Evolutionary conservation across 2,888 invertebrate species (phyloP).

Genomic region (Drepanosiphum platanoidis): DNA sequence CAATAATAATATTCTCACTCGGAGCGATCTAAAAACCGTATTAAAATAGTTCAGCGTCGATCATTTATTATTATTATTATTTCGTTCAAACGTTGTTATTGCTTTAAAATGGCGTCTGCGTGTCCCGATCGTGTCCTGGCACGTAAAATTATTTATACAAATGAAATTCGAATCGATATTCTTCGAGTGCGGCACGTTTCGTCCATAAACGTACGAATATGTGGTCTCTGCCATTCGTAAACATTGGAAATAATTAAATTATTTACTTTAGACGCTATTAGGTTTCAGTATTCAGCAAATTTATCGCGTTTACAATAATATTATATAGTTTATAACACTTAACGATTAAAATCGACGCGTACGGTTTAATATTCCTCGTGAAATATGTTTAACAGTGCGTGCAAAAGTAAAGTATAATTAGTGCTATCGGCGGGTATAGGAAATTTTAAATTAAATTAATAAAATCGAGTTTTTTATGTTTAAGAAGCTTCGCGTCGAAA

Average conservation of each 20-base stretch:
- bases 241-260: constrained; percentile 7
- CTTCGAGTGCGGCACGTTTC: background rate
- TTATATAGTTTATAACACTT: too few relatives aligned
- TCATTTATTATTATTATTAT: constrained; percentile 1
- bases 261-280: background rate
- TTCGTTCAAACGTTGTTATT: background rate
- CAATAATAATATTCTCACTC: background rate
- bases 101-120: background rate
- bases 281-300: too few relatives aligned
- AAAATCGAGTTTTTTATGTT: background rate
- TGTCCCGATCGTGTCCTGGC: background rate
- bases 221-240: background rate
- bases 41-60: background rate
- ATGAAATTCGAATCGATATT: background rate
- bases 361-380: too few relatives aligned
- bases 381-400: too few relatives aligned
- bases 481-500: background rate
- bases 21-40: background rate
- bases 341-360: too few relatives aligned
- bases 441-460: too few relatives aligned
- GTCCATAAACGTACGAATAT: background rate
- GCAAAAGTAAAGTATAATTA: too few relatives aligned
- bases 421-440: too few relatives aligned
- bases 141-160: background rate
- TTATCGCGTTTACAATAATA: too few relatives aligned